Conservation (phyloP, 1,140 invertebrate species). For the Ceratitis capitata region DNA sequence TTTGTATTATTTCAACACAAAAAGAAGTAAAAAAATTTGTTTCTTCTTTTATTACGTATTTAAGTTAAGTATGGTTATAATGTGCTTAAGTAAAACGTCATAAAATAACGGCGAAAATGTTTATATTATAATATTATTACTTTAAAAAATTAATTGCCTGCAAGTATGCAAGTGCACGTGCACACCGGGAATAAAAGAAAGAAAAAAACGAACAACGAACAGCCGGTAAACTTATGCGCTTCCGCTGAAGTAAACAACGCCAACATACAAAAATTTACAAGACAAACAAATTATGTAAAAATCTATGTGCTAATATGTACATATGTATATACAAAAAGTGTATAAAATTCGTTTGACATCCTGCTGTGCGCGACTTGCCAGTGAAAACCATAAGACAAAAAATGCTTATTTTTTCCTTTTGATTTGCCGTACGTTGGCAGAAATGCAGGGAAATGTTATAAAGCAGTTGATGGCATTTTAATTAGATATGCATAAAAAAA, state of each 20-base stretch:
- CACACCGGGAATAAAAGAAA: background rate
- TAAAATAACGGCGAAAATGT: conserved; percentile 8
- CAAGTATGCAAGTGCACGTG: conserved; percentile 8
- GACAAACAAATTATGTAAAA: background rate
- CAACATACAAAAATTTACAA: background rate
- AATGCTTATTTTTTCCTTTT: background rate
- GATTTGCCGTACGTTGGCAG: background rate
- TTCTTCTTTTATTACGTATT: too few species aligned
- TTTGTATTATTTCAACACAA: too few species aligned
- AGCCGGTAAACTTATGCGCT: conserved; percentile 5
- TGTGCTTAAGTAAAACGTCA: background rate
- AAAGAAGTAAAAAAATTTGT: too few species aligned
- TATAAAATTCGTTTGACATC: background rate
- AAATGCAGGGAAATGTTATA: conserved; percentile 7
- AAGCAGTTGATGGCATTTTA: conserved; percentile 8
- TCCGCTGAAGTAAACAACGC: conserved; percentile 23
- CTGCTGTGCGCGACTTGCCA: background rate
- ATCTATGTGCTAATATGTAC: background rate
- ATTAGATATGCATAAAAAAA: background rate
- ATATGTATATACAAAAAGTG: background rate
- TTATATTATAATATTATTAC: too few species aligned
- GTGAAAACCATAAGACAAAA: background rate
- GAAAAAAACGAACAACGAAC: too few species aligned
- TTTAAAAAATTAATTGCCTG: background rate
- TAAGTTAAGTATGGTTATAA: too few species aligned